Base-by-base conservation (phyloP, 2,888 invertebrate species). In the Agrochola lota region DNA sequence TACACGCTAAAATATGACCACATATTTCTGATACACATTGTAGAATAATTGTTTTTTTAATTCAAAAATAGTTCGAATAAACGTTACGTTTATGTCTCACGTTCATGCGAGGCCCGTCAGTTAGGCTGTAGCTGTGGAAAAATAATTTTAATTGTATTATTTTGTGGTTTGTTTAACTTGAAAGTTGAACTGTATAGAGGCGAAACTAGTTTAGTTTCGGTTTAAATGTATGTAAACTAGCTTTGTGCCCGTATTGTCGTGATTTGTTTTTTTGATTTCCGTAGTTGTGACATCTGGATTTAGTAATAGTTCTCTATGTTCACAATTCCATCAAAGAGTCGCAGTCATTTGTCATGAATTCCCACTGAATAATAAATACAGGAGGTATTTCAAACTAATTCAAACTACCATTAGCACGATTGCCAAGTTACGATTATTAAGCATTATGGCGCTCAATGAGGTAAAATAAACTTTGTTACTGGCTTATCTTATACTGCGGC, bases 101-200 rank as follows among this genome's bases (percentile, higher is more conserved):
- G n/a, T 55, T n/a, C n/a, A n/a, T n/a, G 20, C n/a, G 5, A 5
- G 40, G 12, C 11, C 7, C 6, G 12, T 23, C 12, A 49, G 26
- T 49, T 30, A 2, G 30, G n/a, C 55, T 55, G 46, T 46, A 66
- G 43, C 8, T 52, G 2, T 35, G 71, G 40, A 63, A 73, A 71
- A 67, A 71, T 81, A 73, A 76, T 73, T 83, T 83, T 68, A 76
- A 83, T 73, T 81, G 75, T 81, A 81, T 83, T 83, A 83, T 81
- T 71, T 76, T 35, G 63, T 76, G 73, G 67, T 73, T 70, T 73
- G 59, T 85, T 76, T 73, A 55, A 75, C 57, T 83, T 71, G 30
- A 43, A 55, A 72, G 63, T 57, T 23, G 4, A 55, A 35, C 69
- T 55, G 0, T 7, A 59, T 52, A 40, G 8, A 46, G 8, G 9